Base-by-base conservation (phyloP, 2,888 invertebrate species). In the Baccha elongata region DNA sequence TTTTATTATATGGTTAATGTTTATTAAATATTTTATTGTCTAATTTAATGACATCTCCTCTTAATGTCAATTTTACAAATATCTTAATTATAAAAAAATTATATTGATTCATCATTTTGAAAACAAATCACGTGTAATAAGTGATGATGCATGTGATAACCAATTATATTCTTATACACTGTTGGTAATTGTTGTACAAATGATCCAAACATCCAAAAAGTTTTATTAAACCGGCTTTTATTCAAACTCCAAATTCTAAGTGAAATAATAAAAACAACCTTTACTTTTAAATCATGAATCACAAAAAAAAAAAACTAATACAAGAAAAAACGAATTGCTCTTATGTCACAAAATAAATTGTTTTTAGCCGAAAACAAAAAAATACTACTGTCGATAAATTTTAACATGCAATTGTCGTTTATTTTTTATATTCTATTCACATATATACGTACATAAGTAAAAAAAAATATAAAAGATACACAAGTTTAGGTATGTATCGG, bases 271-370 rank as follows among this genome's bases (percentile, higher is more conserved):
- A 17, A 58, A 58, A 29, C 11, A 26, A 37, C 23, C 26, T 50
- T 15, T 15, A 26, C 7, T 46, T 37, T 32, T 35, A 46, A 69
- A 62, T 53, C 26, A 62, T 75, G 75, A 75, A 40, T 75, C 75
- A 75, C 58, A 58, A 26, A 10, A 13, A 32, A 21, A 40, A 60
- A 32, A n/a, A 48, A 4, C 23, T 8, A 48, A 35, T 17, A 26
- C 0, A 21, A 23, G 15, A 3, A 37, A 55, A n/a, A 10, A 58
- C 3, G 23, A 40, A 58, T 58, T 40, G 23, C 60, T 67, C 52
- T 67, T 79, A 67, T 72, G 60, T 79, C 73, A 68, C 60, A 79
- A 5, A 3, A 5, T 23, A 58, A 72, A 58, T 58, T 40, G 55
- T 64, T 48, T 58, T 55, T 48, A 64, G 15, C 21, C 37, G n/a